Evolutionary conservation across 2,888 invertebrate species (phyloP).

Genomic region (Phragmatobia fuliginosa): DNA sequence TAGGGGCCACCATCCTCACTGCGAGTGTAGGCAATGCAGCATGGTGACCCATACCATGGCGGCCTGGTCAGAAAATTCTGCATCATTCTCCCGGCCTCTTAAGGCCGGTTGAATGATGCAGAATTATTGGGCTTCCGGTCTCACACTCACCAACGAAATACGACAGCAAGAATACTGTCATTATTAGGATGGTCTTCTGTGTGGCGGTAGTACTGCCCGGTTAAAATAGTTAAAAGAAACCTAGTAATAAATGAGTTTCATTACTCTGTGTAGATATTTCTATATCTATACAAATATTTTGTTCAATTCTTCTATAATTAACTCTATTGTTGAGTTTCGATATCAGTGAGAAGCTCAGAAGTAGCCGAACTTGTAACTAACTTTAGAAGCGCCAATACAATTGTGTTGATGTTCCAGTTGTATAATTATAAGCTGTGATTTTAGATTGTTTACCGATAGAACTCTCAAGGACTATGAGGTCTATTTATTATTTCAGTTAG

Average conservation of each 20-base stretch:
- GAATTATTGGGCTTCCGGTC: too few relatives aligned
- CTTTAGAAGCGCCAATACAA: background rate
- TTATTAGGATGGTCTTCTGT: too few relatives aligned
- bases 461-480: background rate
- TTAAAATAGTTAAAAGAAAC: too few relatives aligned
- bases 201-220: too few relatives aligned
- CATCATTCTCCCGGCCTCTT: too few relatives aligned
- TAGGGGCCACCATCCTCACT: too few relatives aligned
- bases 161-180: too few relatives aligned
- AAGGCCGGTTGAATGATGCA: too few relatives aligned
- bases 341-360: background rate
- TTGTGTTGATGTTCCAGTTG: background rate
- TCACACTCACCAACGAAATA: too few relatives aligned
- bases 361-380: background rate
- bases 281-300: background rate
- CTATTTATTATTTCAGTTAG: background rate
- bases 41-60: too few relatives aligned
- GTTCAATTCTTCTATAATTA: background rate
- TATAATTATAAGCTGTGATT: background rate
- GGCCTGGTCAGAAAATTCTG: too few relatives aligned
- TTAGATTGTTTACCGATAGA: background rate
- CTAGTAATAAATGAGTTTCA: background rate
- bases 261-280: background rate
- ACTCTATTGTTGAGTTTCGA: background rate
- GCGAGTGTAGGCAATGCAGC: too few relatives aligned